Evolutionary conservation across 2,113 vertebrate genomes (phyloP).

Genomic region (Suncus etruscus): DNA sequence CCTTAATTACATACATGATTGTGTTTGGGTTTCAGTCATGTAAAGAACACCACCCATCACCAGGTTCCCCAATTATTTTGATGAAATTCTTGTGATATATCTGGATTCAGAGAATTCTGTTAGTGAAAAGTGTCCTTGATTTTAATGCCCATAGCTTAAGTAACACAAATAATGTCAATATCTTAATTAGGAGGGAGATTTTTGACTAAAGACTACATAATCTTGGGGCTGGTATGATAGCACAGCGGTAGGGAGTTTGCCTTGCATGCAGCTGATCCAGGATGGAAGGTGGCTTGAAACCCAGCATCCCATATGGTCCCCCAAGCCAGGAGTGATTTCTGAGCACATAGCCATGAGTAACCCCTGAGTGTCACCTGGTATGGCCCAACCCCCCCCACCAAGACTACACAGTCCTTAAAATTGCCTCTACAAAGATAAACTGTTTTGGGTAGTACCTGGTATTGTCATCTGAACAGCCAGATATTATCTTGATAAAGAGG

Average conservation of each 20-base stretch:
- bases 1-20: too few species aligned
- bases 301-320: too few species aligned
- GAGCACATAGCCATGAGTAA: too few species aligned
- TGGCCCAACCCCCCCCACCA: background rate
- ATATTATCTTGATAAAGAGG: conserved; percentile 35
- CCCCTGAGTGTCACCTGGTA: too few species aligned
- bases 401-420: background rate
- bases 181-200: conserved; percentile 1
- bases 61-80: background rate
- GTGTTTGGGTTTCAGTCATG: too few species aligned
- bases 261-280: too few species aligned
- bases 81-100: conserved; percentile 19
- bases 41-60: too few species aligned
- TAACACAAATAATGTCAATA: background rate
- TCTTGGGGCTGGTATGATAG: background rate
- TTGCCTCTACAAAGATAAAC: background rate
- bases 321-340: too few species aligned
- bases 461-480: conserved; percentile 49
- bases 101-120: conserved; percentile 25
- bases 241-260: too few species aligned
- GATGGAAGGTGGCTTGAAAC: too few species aligned
- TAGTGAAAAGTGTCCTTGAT: background rate
- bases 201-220: background rate
- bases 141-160: background rate
- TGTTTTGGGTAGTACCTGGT: background rate